Evolutionary conservation across 1,140 invertebrate species (phyloP), one percentile per base, ranked within the genome.

Genomic region (Danaus plexippus): DNA sequence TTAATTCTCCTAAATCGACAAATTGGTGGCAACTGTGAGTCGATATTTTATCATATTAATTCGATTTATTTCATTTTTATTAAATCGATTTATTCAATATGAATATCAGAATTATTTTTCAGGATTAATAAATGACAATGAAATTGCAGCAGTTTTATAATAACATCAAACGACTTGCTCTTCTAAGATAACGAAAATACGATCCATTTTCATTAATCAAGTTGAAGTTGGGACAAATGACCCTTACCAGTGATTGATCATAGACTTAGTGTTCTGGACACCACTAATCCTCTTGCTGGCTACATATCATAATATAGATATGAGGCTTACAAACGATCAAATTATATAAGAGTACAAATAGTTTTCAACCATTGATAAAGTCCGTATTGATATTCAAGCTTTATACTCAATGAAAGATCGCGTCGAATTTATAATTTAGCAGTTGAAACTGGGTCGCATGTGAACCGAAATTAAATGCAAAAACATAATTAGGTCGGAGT

Each of bases 401-500:
- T 7, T 32, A 32, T 32, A 32, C 5, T 8, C 22, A 32, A 32
- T 32, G 22, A 32, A 32, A 32, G 22, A 32, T 32, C 22, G 22
- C 22, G 10, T 45, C 46, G 18, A n/a, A 47, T 47, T 47, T 47
- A 47, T 13, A 47, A 47, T 13, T 47, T 12, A 15, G 9, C 46
- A 45, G 43, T 12, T 32, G 46, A 13, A 47, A 47, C 18, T 47
- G 18, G 46, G 11, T 47, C 46, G 18, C 46, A 9, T 9, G 9
- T 12, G 46, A 47, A 57, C 54, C n/a, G 43, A 57, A 59, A 53
- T 63, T 50, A 58, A 63, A 59, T 47, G 57, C 55, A 55, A 68
- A 73, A 73, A 71, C 64, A 71, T 67, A 71, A 73, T 73, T 71
- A 71, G 63, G 59, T 51, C 61, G 59, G 57, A 70, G 66, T 69